Conservation (phyloP, 1,140 invertebrate genomes). For the Heterodera carotae region DNA sequence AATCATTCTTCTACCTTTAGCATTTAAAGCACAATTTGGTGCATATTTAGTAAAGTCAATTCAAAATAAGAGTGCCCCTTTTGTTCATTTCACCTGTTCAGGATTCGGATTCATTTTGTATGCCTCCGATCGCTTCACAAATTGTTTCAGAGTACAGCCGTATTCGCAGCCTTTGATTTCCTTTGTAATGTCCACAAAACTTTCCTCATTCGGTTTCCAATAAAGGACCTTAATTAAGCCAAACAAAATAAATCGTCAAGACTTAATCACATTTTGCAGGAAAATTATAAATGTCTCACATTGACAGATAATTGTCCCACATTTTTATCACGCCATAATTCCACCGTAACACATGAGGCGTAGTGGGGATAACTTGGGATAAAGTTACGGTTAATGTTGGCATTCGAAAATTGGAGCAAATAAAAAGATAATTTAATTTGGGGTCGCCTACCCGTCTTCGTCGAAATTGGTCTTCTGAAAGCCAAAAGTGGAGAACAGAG, state of each 20-base stretch:
- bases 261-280: no score
- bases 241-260: neutral
- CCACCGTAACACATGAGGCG: constrained; percentile 41
- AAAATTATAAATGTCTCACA: constrained; percentile 14
- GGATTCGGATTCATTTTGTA: constrained; percentile 26
- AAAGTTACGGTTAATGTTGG: no score
- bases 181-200: constrained; percentile 17
- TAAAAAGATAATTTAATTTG: no score
- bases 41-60: no score
- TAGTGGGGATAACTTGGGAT: constrained; percentile 31
- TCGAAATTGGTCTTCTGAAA: constrained; percentile 18
- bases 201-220: constrained; percentile 25
- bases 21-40: no score
- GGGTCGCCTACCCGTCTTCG: neutral
- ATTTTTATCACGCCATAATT: constrained; percentile 38
- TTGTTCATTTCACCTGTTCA: constrained; percentile 9
- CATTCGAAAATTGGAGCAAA: neutral
- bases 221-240: constrained; percentile 31
- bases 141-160: constrained; percentile 33
- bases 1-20: no score
- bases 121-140: constrained; percentile 18
- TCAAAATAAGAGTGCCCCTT: no score
- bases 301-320: constrained; percentile 27
- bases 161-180: constrained; percentile 26
- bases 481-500: constrained; percentile 42